Evolutionary conservation across 2,113 vertebrate species (phyloP).

Genomic region (Silurus glanis): DNA sequence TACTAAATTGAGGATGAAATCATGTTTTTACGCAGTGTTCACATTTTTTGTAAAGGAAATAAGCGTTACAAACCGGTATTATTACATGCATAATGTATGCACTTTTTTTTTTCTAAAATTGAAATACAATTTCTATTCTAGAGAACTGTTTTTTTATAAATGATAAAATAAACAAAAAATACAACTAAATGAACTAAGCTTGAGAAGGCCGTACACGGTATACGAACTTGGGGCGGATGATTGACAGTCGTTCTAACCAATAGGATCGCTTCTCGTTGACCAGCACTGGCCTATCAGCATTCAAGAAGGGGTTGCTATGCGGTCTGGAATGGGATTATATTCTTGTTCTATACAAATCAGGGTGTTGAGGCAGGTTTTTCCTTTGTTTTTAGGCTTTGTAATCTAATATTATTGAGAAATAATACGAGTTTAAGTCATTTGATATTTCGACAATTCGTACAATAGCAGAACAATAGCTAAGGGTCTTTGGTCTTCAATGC

Average conservation of each 20-base stretch:
- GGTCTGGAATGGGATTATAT: neutral
- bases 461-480: neutral
- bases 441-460: neutral
- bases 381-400: neutral
- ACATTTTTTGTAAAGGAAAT: no score
- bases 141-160: no score
- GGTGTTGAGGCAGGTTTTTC: neutral
- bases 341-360: neutral
- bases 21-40: no score
- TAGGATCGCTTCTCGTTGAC: neutral
- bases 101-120: no score
- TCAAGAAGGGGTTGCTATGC: neutral
- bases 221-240: neutral
- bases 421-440: neutral
- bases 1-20: no score
- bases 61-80: neutral
- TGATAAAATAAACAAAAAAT: neutral
- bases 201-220: neutral
- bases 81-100: neutral
- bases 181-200: no score
- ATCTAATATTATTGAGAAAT: neutral
- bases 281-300: conserved; percentile 24
- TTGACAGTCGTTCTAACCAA: conserved; percentile 16
- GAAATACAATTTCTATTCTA: no score
- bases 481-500: neutral